Evolutionary conservation across 2,888 invertebrate genomes (phyloP), one percentile per base, ranked within the genome.

Genomic region (Lissocephala sabroskyi): DNA sequence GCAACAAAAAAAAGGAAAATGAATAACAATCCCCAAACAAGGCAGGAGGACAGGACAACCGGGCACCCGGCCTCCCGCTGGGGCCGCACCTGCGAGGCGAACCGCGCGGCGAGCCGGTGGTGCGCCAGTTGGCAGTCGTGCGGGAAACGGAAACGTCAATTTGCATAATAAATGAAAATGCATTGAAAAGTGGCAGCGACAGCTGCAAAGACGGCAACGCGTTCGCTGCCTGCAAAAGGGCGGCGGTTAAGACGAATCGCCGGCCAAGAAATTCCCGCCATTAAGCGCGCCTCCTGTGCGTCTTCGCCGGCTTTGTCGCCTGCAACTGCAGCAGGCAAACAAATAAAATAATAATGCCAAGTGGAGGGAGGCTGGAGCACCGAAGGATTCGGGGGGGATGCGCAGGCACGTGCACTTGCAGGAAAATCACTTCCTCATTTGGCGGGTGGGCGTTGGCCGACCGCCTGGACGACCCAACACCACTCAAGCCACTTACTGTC

Each of bases 121-220:
- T 13, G 35, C 16, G 13, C 3, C 6, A 16, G 14, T 10, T 13
- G 14, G 13, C 35, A 35, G 35, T 16, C 35, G 35, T 35, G 35
- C 35, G 35, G 35, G 14, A 35, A 74, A 70, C 68, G 55, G 59
- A 56, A 74, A 70, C 68, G 67, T 78, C 79, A 75, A 68, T 68
- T 78, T 68, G 68, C 79, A 68, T 68, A 68, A 68, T 78, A 68
- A 78, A 78, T 68, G 68, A 68, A 68, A 68, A 78, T 68, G 68
- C 68, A 68, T 78, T 75, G 68, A 75, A 68, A 75, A 75, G 76
- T 75, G 79, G 64, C 76, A 65, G 49, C 62, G 75, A 65, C 77
- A 75, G 61, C 61, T 63, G 67, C 60, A 66, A 23, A 23, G 23
- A 23, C 23, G 23, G 3, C 3, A 23, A 3, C 23, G 23, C 7